phyloP scores from a whole-genome alignment of 2,797 vertebrate genomes.

The Brachyalestes nurse region DNA sequence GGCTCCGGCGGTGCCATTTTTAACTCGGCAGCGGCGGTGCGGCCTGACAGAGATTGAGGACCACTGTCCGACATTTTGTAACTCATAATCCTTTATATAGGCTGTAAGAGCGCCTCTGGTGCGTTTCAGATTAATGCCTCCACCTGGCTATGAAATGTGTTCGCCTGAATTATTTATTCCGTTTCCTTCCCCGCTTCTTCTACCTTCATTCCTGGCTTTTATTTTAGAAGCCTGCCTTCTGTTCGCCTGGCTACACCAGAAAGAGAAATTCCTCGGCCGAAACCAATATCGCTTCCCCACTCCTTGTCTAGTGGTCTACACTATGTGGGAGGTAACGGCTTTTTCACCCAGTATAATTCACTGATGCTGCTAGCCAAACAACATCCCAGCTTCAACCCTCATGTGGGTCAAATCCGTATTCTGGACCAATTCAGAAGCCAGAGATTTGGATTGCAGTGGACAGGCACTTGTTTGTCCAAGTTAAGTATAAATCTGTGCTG shows the following conservation, averaged over 20 bases:
- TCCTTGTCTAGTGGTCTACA: neutral
- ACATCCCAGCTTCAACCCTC: no score
- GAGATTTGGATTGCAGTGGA: no score
- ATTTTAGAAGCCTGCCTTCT: slow-evolving; percentile 31
- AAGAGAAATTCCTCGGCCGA: neutral
- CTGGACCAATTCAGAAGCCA: no score
- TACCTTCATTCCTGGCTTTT: slow-evolving; percentile 49
- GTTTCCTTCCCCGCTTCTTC: slow-evolving; percentile 41
- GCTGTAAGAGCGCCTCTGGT: slow-evolving; percentile 37
- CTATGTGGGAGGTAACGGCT: neutral
- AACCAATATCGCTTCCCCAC: neutral
- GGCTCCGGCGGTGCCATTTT: slow-evolving; percentile 23
- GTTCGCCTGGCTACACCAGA: neutral
- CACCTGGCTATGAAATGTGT: slow-evolving; percentile 54
- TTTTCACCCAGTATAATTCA: neutral
- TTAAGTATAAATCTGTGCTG: no score
- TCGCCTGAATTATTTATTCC: slow-evolving; percentile 57
- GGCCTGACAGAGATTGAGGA: slow-evolving; percentile 51
- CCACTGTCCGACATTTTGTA: slow-evolving; percentile 39
- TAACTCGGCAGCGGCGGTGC: slow-evolving; percentile 33
- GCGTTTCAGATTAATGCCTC: slow-evolving; percentile 55
- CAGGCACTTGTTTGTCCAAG: no score
- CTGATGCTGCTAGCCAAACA: no score
- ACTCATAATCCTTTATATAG: slow-evolving; percentile 54
- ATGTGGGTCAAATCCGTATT: no score